phyloP scores from a whole-genome alignment of 2,113 vertebrate species.

The Mungos mungo region DNA sequence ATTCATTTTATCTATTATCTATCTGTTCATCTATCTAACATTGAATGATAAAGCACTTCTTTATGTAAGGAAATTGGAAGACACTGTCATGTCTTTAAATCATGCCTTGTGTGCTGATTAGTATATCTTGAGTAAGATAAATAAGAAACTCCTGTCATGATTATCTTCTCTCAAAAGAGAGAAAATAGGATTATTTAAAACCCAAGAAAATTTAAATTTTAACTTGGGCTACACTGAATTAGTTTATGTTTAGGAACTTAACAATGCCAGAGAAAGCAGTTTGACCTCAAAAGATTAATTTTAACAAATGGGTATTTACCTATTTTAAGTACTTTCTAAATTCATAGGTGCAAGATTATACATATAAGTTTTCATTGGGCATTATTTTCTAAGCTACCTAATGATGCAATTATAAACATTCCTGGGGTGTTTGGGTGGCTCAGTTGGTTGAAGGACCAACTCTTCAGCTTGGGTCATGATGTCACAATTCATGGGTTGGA shows the following conservation, averaged over 20 bases:
- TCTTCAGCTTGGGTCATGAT: too few species aligned
- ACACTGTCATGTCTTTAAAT: not conserved
- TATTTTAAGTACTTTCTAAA: not conserved
- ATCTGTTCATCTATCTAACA: not conserved
- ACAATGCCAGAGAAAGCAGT: not conserved
- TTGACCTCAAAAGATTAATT: not conserved
- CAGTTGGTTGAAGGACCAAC: too few species aligned
- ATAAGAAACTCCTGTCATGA: not conserved
- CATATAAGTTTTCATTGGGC: not conserved
- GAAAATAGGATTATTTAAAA: not conserved
- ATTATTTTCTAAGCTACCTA: not conserved
- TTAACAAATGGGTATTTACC: not conserved
- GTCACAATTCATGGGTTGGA: too few species aligned
- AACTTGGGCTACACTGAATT: not conserved
- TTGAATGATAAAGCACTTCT: not conserved
- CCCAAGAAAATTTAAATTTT: not conserved
- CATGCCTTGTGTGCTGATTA: not conserved
- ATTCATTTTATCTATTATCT: not conserved
- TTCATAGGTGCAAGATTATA: not conserved
- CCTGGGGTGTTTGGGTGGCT: not conserved
- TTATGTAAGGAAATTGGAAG: not conserved
- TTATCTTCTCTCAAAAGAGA: not conserved
- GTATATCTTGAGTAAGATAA: not conserved
- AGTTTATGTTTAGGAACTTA: slow-evolving; percentile 28
- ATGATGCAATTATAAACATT: not conserved